Base-by-base conservation (phyloP, 2,797 vertebrate genomes). In the Rhadinocentrus ornatus region DNA sequence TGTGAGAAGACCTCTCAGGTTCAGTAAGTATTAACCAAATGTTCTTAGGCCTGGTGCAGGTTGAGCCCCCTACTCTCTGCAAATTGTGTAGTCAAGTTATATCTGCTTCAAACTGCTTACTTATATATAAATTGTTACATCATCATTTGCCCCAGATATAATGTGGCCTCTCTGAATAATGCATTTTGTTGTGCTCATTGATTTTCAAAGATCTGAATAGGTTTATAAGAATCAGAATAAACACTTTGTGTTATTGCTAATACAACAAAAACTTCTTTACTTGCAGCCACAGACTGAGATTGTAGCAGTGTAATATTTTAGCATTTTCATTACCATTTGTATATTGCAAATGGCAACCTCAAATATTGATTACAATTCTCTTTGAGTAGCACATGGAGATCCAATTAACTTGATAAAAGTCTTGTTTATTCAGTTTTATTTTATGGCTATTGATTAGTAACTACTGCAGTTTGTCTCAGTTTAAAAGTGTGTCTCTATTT, bases 21-120 rank as follows among this genome's bases (percentile, higher is more conserved):
- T 55, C 75, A 66, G 86, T 53, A 86, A 77, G 81, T 83, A 73
- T 84, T 74, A 77, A 76, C 82, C 88, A 87, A 78, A 87, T 84
- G 80, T 81, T 88, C 48, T 24, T 20, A 12, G 73, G 59, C 60
- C 74, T 73, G 69, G 56, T 58, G 68, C 54, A 67, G 56, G 69
- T 53, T 73, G 63, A 81, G 63, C 31, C 29, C 41, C 79, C 75
- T 58, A 57, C 78, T 80, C 66, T 66, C 69, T 64, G 41, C 55
- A 60, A 44, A 77, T 57, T 77, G 73, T 70, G 76, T 72, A 35
- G 37, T 32, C 77, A 59, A 62, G 50, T 55, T 61, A 66, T 69
- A 44, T 76, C 64, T 75, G 52, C 66, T 77, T 74, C 76, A 46
- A 57, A 34, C 52, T 66, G 57, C 16, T 48, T 48, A 22, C 44